Base-by-base conservation (phyloP, 2,888 invertebrate genomes). In the Unio delphinus region DNA sequence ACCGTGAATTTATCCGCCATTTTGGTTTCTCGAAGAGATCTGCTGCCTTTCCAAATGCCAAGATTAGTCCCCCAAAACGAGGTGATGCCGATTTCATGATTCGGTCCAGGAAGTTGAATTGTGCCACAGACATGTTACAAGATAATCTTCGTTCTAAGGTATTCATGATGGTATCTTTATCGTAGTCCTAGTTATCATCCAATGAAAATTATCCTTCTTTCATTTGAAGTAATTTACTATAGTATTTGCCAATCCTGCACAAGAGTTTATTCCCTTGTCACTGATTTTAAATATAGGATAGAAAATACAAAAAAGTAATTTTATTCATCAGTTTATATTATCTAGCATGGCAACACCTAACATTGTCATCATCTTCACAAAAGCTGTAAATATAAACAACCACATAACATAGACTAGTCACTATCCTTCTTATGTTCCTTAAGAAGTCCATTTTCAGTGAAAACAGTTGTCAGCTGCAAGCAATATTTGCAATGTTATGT, bases 41-140 rank as follows among this genome's bases (percentile, higher is more conserved):
- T 6, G 89, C 89, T 18, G 80, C 88, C 18, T 90, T 86, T 82
- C 88, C 89, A n/a, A 90, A 89, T 77, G 87, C 90, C 71, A 90
- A 90, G 77, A 73, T 85, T 55, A 75, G 76, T 54, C 90, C 90
- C 4, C 90, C 90, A 18, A 79, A 80, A 57, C 80, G 83, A n/a
- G 90, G 90, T 4, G 90, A 90, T 68, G 79, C 84, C 4, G 90
- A 90, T 76, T 88, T 83, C 76, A 86, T 88, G 86, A 80, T 89
- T 67, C 74, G 89, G 45, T 89, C 89, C 6, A 74, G 88, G 65
- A 90, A 89, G 72, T 80, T 90, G 68, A 89, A 90, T 80, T 87
- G 88, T 74, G 89, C 88, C 20, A 79, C 85, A 8, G 89, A 90
- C 70, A 86, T 90, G 87, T 78, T 90, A 54, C 86, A 87, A 55